Conservation (phyloP, 1,140 invertebrate genomes). For the Lineus longissimus region DNA sequence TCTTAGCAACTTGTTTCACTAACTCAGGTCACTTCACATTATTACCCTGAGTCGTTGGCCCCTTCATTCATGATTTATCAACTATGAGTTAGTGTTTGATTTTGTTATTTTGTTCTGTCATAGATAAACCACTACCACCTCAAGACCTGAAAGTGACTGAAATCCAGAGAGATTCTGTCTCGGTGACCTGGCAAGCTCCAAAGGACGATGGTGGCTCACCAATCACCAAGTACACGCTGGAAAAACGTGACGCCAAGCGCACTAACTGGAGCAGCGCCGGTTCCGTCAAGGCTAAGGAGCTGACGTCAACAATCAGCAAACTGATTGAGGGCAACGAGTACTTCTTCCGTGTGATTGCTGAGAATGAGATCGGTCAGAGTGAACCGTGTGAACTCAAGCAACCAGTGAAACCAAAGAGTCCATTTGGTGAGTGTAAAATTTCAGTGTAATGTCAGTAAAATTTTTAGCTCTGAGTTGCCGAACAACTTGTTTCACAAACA, state of each 20-base stretch:
- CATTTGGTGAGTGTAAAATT: constrained; percentile 68
- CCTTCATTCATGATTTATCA: no score
- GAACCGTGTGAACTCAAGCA: constrained; percentile 72
- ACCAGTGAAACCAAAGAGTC: constrained; percentile 84
- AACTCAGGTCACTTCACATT: constrained; percentile 80
- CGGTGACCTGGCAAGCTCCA: constrained; percentile 26
- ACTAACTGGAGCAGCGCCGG: constrained; percentile 83
- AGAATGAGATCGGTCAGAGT: constrained; percentile 94
- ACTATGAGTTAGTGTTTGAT: constrained; percentile 49
- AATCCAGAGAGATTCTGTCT: constrained; percentile 66
- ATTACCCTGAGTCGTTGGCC: no score
- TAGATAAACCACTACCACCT: constrained; percentile 84
- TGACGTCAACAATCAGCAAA: constrained; percentile 78
- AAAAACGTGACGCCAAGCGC: constrained; percentile 60
- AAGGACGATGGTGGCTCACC: constrained; percentile 30
- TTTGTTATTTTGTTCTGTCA: constrained; percentile 52
- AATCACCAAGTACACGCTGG: constrained; percentile 44
- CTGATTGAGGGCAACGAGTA: constrained; percentile 90
- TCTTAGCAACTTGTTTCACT: neutral
- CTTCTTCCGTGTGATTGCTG: constrained; percentile 90
- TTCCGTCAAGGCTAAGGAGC: constrained; percentile 23
- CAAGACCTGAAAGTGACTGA: constrained; percentile 82
- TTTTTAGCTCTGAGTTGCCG: no score
- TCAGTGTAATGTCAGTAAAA: no score
- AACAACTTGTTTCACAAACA: no score